Evolutionary conservation across 2,113 vertebrate genomes (phyloP), one percentile per base, ranked within the genome.

Genomic region (Gymnocephalus cernua): DNA sequence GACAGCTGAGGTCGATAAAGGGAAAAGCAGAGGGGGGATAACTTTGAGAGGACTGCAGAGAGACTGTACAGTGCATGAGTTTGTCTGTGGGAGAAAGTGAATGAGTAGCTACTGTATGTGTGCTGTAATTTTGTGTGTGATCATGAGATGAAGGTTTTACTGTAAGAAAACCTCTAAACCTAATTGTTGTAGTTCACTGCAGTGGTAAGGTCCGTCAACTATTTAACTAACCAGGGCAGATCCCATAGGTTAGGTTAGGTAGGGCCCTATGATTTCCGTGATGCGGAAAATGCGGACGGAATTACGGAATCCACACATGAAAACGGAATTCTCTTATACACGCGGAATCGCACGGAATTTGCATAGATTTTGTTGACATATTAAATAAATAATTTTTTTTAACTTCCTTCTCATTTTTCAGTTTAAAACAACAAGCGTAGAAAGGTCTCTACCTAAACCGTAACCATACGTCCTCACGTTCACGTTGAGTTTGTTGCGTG

Each of bases 1-100:
- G 84, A 85, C 79, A 80, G 82, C 68, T 59, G 84, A 83, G 86
- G 82, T 80, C n/a, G 21, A 79, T 75, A 81, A 82, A 76, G 74
- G 23, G 50, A 29, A 41, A 41, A 76, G 50, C 57, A 47, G 56
- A 12, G 23, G 44, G 13, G 58, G 64, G 70, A 83, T 84, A 77
- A 79, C 66, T 79, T 79, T 71, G 25, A 71, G 62, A 85, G 72
- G 71, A 62, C 2, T 2, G 51, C 21, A 65, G 51, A 82, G n/a
- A 16, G 69, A 80, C 29, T 58, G 41, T 64, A 63, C 32, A 53
- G 62, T 65, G 27, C 10, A 23, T 57, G 38, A 8, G 16, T 2
- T 50, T 47, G 70, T 72, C 44, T 67, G 56, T n/a, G 25, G 45
- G 51, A 69, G 54, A 18, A 32, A 44, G 14, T 18, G 58, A 2